Evolutionary conservation across 2,113 vertebrate genomes (phyloP).

Genomic region (Microtus montanus): DNA sequence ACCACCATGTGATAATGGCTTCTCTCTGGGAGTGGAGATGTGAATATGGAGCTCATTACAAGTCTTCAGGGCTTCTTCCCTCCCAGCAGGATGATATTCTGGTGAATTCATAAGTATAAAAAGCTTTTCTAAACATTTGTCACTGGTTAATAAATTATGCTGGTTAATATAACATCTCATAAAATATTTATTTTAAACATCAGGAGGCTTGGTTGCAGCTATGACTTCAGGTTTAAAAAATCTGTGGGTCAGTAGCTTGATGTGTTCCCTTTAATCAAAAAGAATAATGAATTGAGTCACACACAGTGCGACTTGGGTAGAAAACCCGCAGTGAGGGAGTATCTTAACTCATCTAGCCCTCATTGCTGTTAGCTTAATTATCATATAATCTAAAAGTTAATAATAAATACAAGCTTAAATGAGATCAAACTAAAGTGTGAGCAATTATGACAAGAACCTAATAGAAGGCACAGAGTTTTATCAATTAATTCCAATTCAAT

Average conservation of each 20-base stretch:
- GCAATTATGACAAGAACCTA: background rate
- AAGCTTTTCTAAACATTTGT: conserved; percentile 56
- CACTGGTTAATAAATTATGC: conserved; percentile 73
- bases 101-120: conserved; percentile 52
- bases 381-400: conserved; percentile 67
- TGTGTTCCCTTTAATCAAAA: conserved; percentile 71
- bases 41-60: conserved; percentile 43
- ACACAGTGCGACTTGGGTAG: background rate
- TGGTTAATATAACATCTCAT: conserved; percentile 63
- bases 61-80: background rate
- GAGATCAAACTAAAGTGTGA: conserved; percentile 46
- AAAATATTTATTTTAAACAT: conserved; percentile 73
- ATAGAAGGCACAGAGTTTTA: conserved; percentile 42
- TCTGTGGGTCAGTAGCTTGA: conserved; percentile 63
- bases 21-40: background rate
- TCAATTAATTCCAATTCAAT: conserved; percentile 51
- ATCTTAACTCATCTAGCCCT: conserved; percentile 50
- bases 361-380: conserved; percentile 56
- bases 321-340: conserved; percentile 52
- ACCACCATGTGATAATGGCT: conserved; percentile 15
- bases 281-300: conserved; percentile 45
- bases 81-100: conserved; percentile 51
- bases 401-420: conserved; percentile 63
- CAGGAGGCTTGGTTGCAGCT: background rate
- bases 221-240: conserved; percentile 39